Conservation (phyloP, 2,113 vertebrate species). For the Lycaon pictus region DNA sequence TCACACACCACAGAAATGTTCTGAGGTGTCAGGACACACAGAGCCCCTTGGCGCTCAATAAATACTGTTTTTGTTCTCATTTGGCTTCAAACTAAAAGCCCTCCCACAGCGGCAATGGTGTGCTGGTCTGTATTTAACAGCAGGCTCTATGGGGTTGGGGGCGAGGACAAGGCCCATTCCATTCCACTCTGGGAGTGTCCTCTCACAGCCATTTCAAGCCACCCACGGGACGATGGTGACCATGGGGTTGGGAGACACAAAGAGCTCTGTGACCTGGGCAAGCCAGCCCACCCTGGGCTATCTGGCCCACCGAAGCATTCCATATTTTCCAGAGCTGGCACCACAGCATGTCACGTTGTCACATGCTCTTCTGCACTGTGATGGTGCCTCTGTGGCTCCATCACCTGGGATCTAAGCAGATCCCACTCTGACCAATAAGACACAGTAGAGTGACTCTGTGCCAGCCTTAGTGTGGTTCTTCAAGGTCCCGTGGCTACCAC, state of each 20-base stretch:
- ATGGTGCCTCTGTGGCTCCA: not conserved
- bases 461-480: not conserved
- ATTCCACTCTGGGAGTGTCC: not conserved
- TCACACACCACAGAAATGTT: not conserved
- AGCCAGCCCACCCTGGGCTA: not conserved
- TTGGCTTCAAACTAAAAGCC: not conserved
- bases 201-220: not conserved
- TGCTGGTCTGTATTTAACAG: not conserved
- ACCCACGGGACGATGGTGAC: fast-evolving
- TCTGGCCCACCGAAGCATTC: too few relatives aligned
- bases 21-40: too few relatives aligned
- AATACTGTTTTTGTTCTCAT: not conserved
- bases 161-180: not conserved
- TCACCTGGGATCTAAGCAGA: not conserved
- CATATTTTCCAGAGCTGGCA: fast-evolving
- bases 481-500: not conserved
- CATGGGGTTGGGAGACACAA: not conserved
- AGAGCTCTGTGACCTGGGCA: fast-evolving
- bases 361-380: fast-evolving
- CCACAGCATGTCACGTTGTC: not conserved
- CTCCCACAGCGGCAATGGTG: not conserved
- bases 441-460: not conserved
- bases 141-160: not conserved
- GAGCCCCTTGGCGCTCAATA: not conserved
- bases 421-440: not conserved